phyloP scores from a whole-genome alignment of 2,113 vertebrate species.

The Psilopogon haemacephalus region DNA sequence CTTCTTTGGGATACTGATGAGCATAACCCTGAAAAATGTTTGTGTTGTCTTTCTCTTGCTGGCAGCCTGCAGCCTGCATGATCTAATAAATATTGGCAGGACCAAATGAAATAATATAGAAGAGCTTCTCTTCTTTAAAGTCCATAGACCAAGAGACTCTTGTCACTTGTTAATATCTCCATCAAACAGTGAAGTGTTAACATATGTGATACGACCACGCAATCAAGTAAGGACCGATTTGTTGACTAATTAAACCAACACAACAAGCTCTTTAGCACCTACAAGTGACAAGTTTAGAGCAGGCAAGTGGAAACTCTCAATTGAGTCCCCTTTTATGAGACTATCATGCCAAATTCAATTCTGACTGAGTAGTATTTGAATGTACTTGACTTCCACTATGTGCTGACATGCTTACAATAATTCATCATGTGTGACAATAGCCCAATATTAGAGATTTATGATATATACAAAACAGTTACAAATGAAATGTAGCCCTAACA shows the following conservation, averaged over 20 bases:
- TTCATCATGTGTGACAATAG: slow-evolving; percentile 89
- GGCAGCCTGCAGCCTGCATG: slow-evolving; percentile 81
- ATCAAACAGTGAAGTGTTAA: slow-evolving; percentile 91
- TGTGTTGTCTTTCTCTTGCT: slow-evolving; percentile 83
- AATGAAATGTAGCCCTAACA: slow-evolving; percentile 78
- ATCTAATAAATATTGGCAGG: slow-evolving; percentile 91
- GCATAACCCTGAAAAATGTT: slow-evolving; percentile 83
- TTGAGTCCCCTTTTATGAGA: slow-evolving; percentile 94
- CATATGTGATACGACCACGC: slow-evolving; percentile 89
- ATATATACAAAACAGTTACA: slow-evolving; percentile 84
- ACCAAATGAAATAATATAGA: slow-evolving; percentile 87
- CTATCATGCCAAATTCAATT: slow-evolving; percentile 98
- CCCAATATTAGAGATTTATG: slow-evolving; percentile 91
- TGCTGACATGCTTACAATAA: slow-evolving; percentile 89
- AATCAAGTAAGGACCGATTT: slow-evolving; percentile 90
- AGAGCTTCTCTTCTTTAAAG: slow-evolving; percentile 87
- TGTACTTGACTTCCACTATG: slow-evolving; percentile 95
- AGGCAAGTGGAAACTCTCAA: slow-evolving; percentile 94
- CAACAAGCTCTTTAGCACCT: slow-evolving; percentile 90
- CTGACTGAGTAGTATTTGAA: slow-evolving; percentile 98
- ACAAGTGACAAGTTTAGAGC: slow-evolving; percentile 93
- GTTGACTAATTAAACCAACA: slow-evolving; percentile 95
- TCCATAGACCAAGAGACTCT: slow-evolving; percentile 89
- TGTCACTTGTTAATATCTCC: slow-evolving; percentile 88
- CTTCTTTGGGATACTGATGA: slow-evolving; percentile 81